These are phyloP conservation scores for Atherinosoma microstoma DNA, from an alignment of 2,797 vertebrate species.

Conservation along the genomic window DNA sequence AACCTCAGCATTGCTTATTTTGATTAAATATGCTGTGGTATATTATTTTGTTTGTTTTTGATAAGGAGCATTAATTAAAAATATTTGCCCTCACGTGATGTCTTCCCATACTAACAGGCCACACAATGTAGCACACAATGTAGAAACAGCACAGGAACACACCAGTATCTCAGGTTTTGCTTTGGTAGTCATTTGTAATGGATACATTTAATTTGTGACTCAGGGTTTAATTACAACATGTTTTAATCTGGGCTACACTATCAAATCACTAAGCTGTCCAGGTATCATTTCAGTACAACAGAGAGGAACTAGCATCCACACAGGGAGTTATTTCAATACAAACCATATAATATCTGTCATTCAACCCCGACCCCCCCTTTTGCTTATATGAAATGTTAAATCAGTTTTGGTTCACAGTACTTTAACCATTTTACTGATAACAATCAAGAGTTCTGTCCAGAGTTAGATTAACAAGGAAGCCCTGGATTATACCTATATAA, in stretches of 20 bases:
- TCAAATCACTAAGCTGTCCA: constrained; percentile 50
- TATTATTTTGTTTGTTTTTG: neutral
- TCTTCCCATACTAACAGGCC: neutral
- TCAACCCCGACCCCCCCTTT: too few relatives aligned
- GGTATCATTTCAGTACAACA: constrained; percentile 52
- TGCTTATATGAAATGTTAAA: neutral
- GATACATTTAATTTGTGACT: constrained; percentile 29
- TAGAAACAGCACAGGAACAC: constrained; percentile 8
- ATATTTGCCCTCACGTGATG: constrained; percentile 39
- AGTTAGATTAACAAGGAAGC: neutral
- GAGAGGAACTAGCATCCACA: neutral
- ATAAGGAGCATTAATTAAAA: constrained; percentile 16
- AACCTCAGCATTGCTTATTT: neutral
- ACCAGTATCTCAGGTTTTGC: constrained; percentile 25
- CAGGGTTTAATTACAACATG: constrained; percentile 36
- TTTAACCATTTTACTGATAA: neutral
- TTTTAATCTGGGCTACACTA: constrained; percentile 50
- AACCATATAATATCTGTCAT: neutral
- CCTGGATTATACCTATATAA: neutral
- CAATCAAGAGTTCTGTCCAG: neutral
- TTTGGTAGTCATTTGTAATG: constrained; percentile 36
- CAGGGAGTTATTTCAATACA: neutral
- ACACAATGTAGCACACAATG: constrained; percentile 15
- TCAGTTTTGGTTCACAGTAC: neutral
- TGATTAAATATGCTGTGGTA: constrained; percentile 23